phyloP scores from a whole-genome alignment of 2,888 invertebrate species.

The Meteorus colon region DNA sequence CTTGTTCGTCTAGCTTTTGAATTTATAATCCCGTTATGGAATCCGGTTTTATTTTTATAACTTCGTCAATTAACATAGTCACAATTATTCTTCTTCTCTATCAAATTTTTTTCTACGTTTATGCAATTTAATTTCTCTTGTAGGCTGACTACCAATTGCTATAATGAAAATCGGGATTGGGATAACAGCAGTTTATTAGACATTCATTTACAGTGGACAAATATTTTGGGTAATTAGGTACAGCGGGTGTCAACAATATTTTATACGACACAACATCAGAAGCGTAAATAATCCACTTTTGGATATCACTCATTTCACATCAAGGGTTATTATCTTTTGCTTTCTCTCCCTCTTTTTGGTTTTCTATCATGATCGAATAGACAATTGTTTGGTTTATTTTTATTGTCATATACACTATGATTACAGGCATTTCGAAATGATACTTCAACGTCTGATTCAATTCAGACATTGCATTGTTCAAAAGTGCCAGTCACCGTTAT shows the following conservation, averaged over 20 bases:
- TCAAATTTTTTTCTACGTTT: neutral
- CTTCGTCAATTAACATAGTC: neutral
- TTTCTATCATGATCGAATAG: neutral
- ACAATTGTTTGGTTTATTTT: neutral
- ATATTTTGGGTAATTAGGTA: constrained; percentile 64
- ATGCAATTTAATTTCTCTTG: neutral
- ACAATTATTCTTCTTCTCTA: constrained; percentile 4
- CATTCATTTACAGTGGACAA: constrained; percentile 72
- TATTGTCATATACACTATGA: constrained; percentile 4
- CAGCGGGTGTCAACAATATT: constrained; percentile 59
- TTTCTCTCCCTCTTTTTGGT: constrained; percentile 24
- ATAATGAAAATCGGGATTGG: constrained; percentile 41
- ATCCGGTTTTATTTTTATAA: constrained; percentile 12
- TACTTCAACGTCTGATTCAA: constrained; percentile 1
- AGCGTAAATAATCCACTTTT: constrained; percentile 47
- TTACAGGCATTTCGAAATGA: neutral
- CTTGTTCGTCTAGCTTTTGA: constrained; percentile 41
- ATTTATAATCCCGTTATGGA: constrained; percentile 20
- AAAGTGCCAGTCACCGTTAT: constrained; percentile 29
- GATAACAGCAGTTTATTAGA: constrained; percentile 72
- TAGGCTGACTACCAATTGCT: neutral
- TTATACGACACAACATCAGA: constrained; percentile 60
- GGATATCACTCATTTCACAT: constrained; percentile 42
- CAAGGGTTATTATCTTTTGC: constrained; percentile 31
- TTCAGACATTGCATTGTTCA: constrained; percentile 21